Percentiles rank a stretch among this genome's conserved stretches.
Conservation (phyloP, 64 coral and sea anemone species). For the Exaiptasia diaphana region DNA sequence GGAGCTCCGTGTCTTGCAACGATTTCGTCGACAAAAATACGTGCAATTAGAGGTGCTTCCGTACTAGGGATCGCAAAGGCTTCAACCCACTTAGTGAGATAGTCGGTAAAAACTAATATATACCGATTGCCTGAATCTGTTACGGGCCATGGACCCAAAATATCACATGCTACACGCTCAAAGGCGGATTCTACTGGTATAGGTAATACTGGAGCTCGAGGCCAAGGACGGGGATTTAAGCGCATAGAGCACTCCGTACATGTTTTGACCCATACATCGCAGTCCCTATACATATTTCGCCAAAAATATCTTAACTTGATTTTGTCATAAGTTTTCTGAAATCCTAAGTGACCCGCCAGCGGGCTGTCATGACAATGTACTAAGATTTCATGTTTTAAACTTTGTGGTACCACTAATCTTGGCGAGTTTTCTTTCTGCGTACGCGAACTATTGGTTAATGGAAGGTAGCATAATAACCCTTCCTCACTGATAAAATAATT, state of each 20-base stretch:
- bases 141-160: background rate
- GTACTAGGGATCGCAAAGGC: background rate
- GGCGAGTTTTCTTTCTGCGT: background rate
- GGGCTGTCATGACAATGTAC: background rate
- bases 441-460: background rate
- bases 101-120: slow-evolving; percentile 12
- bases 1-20: slow-evolving; percentile 7
- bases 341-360: background rate
- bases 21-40: slow-evolving; percentile 17
- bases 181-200: slow-evolving; percentile 5
- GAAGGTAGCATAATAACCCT: background rate
- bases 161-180: background rate
- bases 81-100: slow-evolving; percentile 5
- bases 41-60: background rate
- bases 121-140: slow-evolving; percentile 10
- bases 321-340: slow-evolving; percentile 24
- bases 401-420: slow-evolving; percentile 9
- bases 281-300: slow-evolving; percentile 9
- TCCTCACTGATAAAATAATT: slow-evolving; percentile 25
- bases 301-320: background rate
- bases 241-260: slow-evolving; percentile 1
- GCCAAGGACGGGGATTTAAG: background rate
- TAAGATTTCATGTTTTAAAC: slow-evolving; percentile 1
- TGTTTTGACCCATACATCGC: background rate
- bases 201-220: background rate